phyloP scores from a whole-genome alignment of 2,113 vertebrate genomes.

The Burhinus oedicnemus region DNA sequence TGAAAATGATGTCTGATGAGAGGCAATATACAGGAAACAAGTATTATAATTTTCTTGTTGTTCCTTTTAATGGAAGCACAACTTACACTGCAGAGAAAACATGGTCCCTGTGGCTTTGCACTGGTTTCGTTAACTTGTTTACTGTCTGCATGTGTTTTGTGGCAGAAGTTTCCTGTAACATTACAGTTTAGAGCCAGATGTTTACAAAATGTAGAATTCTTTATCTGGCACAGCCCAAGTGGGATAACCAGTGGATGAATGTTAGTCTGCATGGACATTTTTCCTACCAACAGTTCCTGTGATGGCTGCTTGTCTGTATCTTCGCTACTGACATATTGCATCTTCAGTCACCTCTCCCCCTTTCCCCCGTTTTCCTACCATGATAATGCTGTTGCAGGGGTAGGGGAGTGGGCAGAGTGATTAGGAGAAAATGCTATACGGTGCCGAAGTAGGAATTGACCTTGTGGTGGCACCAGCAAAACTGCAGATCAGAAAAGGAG shows the following conservation, averaged over 20 bases:
- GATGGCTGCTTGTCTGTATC: background rate
- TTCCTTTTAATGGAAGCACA: background rate
- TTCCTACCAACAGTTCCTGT: background rate
- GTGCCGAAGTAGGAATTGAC: background rate
- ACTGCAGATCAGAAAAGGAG: background rate
- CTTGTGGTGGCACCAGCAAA: background rate
- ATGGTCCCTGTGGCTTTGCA: background rate
- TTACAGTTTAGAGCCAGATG: background rate
- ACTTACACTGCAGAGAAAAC: background rate
- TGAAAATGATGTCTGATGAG: background rate
- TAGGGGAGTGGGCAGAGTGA: background rate
- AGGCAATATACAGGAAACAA: background rate
- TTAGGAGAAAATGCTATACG: background rate
- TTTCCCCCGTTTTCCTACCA: background rate
- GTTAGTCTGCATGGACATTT: background rate
- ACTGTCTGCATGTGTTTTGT: background rate
- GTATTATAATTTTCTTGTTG: background rate
- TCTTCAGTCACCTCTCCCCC: background rate
- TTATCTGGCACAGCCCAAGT: background rate
- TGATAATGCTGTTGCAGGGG: background rate
- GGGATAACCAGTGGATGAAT: background rate
- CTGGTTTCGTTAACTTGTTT: background rate
- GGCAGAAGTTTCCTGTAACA: background rate
- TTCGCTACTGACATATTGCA: background rate
- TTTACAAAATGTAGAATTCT: background rate